Percentiles rank a stretch among this genome's conserved stretches.
These are phyloP conservation scores for Misgurnus anguillicaudatus DNA, from an alignment of 2,113 vertebrate species.

Conservation along the genomic window DNA sequence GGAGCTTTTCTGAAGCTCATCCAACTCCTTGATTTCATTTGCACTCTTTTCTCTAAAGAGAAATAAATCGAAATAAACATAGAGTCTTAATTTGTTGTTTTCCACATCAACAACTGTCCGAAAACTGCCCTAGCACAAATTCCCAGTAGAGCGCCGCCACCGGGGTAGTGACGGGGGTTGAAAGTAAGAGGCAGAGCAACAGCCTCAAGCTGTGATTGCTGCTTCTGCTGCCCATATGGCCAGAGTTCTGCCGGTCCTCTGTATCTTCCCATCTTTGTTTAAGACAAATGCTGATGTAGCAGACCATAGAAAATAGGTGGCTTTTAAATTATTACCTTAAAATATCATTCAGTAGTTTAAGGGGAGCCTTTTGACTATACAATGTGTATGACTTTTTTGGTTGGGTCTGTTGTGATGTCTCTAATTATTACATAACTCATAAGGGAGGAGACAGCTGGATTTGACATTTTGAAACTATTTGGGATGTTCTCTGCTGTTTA, in stretches of 20 bases:
- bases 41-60: background rate
- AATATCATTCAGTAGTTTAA: background rate
- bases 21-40: constrained; percentile 19
- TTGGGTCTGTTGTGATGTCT: constrained; percentile 10
- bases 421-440: constrained; percentile 3
- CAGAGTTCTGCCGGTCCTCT: constrained; percentile 23
- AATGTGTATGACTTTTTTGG: background rate
- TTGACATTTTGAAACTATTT: constrained; percentile 49
- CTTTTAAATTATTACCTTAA: background rate
- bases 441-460: background rate
- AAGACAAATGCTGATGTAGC: background rate
- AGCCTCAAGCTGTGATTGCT: constrained; percentile 5
- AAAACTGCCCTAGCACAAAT: constrained; percentile 3
- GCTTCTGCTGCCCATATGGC: constrained; percentile 56
- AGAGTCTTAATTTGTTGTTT: background rate
- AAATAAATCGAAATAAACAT: constrained; percentile 10
- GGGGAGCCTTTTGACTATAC: background rate
- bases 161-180: background rate
- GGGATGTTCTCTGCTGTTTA: constrained; percentile 32
- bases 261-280: constrained; percentile 27
- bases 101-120: background rate
- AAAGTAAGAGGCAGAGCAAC: background rate
- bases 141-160: background rate
- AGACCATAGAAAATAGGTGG: no score
- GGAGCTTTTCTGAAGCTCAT: constrained; percentile 28